These are phyloP conservation scores for Saguinus imperator DNA, from an alignment of 2,113 vertebrate genomes.

Conservation along the genomic window DNA sequence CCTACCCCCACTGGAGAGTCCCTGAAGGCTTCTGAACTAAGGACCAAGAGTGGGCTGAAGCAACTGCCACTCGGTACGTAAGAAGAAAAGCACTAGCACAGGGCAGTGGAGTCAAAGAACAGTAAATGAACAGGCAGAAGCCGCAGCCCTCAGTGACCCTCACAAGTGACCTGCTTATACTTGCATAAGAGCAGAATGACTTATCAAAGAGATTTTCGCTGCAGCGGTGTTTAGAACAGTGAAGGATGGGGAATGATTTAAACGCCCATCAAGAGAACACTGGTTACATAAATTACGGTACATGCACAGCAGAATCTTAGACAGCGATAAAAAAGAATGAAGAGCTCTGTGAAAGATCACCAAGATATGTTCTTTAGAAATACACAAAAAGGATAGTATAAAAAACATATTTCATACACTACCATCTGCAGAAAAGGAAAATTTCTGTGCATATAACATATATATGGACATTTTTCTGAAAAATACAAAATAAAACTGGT, in stretches of 20 bases:
- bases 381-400: not conserved
- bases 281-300: not conserved
- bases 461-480: not conserved
- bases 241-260: not conserved
- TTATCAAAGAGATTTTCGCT: not conserved
- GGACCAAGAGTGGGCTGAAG: not conserved
- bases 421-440: not conserved
- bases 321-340: not conserved
- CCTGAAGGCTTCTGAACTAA: not conserved
- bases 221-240: not conserved
- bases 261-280: not conserved
- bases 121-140: not conserved
- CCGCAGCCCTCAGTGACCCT: not conserved
- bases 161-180: not conserved
- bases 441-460: not conserved
- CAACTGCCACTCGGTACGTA: not conserved
- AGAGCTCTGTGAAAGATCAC: not conserved
- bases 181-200: not conserved
- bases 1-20: not conserved
- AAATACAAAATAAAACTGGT: not conserved
- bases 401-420: not conserved
- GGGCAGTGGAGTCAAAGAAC: not conserved
- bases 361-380: not conserved
- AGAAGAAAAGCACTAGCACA: not conserved
- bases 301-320: not conserved